A percentile compares a stretch with the other conserved stretches of the same genome.
Conservation (phyloP, 1,140 invertebrate genomes). For the Megalonaias nervosa region DNA sequence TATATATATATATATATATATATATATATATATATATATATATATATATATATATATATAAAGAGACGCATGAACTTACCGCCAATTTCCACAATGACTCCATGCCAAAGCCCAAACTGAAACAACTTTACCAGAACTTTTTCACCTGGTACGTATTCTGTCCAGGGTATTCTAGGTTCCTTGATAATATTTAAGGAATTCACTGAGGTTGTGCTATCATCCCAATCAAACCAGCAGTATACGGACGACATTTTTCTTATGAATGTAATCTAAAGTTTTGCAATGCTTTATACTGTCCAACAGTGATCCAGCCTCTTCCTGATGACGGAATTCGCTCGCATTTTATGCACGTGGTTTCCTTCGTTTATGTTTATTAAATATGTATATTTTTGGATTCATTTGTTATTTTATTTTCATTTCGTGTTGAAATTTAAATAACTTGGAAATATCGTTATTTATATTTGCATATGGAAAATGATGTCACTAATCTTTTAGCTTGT, state of each 20-base stretch:
- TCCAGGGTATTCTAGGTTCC: not conserved
- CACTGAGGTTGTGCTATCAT: constrained; percentile 6
- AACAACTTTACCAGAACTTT: constrained; percentile 3
- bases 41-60: not conserved
- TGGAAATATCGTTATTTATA: not conserved
- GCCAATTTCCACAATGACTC: constrained; percentile 7
- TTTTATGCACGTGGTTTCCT: not conserved
- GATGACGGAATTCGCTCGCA: not conserved
- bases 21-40: too few relatives aligned
- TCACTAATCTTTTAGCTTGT: not conserved
- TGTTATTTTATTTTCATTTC: too few relatives aligned
- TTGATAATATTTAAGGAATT: constrained; percentile 15
- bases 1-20: too few relatives aligned
- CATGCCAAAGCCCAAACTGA: constrained; percentile 3
- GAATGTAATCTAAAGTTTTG: not conserved
- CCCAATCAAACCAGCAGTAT: constrained; percentile 16
- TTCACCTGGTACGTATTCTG: not conserved
- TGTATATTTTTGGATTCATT: too few relatives aligned
- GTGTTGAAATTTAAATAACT: too few relatives aligned
- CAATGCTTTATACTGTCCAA: not conserved
- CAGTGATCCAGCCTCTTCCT: not conserved
- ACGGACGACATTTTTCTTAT: not conserved
- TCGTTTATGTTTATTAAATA: too few relatives aligned
- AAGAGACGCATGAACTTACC: not conserved
- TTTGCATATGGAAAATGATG: not conserved